These are phyloP conservation scores for Liolophura sinensis DNA, from an alignment of 1,140 invertebrate genomes.

Conservation along the genomic window DNA sequence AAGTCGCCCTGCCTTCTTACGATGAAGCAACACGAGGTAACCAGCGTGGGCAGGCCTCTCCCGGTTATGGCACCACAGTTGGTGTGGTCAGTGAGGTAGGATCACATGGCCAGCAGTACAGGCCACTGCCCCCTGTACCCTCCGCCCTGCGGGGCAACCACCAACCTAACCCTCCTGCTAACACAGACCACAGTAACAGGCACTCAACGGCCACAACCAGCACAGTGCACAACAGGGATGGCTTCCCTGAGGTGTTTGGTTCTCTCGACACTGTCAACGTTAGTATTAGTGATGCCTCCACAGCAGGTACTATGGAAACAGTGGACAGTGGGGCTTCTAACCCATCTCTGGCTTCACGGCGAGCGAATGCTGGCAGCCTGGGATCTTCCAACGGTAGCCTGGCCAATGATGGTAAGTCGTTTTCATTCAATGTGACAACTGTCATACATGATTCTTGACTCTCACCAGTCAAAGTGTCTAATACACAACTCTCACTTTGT, in stretches of 20 bases:
- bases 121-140: constrained; percentile 47
- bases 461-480: no score
- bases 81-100: not conserved
- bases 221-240: constrained; percentile 47
- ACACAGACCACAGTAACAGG: constrained; percentile 34
- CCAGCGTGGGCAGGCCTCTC: constrained; percentile 12
- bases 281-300: constrained; percentile 52
- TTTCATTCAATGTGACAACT: no score
- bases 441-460: no score
- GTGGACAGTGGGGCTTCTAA: constrained; percentile 46
- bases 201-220: constrained; percentile 50
- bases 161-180: constrained; percentile 12
- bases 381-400: constrained; percentile 47
- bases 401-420: constrained; percentile 44
- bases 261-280: constrained; percentile 55
- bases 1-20: constrained; percentile 46
- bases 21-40: constrained; percentile 42
- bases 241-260: constrained; percentile 49
- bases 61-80: constrained; percentile 1
- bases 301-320: constrained; percentile 46
- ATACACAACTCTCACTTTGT: no score
- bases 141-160: constrained; percentile 26
- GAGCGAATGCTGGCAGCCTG: constrained; percentile 50
- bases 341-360: constrained; percentile 45
- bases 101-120: constrained; percentile 25